Evolutionary conservation across 2,888 invertebrate species (phyloP), one percentile per base, ranked within the genome.

Genomic region (Coleophora deauratella): DNA sequence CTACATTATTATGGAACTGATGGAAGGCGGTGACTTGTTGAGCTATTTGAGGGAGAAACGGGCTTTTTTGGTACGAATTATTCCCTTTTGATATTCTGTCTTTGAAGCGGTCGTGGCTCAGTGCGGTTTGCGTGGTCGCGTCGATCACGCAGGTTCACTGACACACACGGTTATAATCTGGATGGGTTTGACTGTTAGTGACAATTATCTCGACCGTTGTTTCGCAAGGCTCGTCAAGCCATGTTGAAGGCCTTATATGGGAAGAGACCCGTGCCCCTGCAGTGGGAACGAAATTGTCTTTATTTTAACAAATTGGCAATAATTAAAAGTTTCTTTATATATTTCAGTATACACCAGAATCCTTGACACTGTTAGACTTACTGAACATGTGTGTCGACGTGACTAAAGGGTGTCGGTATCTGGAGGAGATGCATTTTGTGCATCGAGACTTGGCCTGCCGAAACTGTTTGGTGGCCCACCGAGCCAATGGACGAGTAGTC

Each of bases 371-470:
- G 9, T 86, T 92, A 42, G 98, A 99, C 66, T 86, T 99, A 33
- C 81, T 99, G 36, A 90, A 91, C 56, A 97, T 99, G 91, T 97
- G 97, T 72, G 92, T 96, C 47, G 98, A 99, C 66, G 97, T 99
- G 9, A 96, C 98, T 0, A 91, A 93, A 47, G 99, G 99, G 2
- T 98, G 98, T 72, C 91, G 94, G 41, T 99, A 99, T 72, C 82
- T 99, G 46, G 99, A 99, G 74, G 96, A 97, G 71, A 93, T 97
- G 90, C 97, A 97, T 67, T 99, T 98, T 73, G 97, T 99, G 1
- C 98, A 99, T 79, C 90, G 97, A 47, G 99, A 99, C 85, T 85
- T 99, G 43, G 99, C 98, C 0, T 97, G 97, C 50, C 88, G 98
- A 38, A 99, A 99, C 79, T 99, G 99, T 63, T 85, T 99, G 11